phyloP scores from a whole-genome alignment of 2,113 vertebrate genomes.

The Psilopsiagon aymara region DNA sequence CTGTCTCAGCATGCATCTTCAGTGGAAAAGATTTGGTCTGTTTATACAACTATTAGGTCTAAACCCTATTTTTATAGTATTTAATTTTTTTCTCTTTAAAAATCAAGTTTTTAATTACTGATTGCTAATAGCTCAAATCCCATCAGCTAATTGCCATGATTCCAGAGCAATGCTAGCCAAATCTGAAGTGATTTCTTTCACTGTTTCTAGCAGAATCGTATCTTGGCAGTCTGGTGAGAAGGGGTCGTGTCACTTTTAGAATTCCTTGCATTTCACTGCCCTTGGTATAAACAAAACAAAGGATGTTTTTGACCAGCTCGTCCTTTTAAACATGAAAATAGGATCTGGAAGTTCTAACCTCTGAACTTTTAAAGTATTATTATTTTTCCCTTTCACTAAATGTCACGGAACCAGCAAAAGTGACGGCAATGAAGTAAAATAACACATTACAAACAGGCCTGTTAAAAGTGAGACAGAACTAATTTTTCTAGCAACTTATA shows the following conservation, averaged over 20 bases:
- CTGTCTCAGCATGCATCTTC: not conserved
- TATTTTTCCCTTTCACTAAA: constrained; percentile 4
- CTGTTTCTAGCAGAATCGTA: not conserved
- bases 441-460: not conserved
- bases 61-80: not conserved
- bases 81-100: not conserved
- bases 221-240: not conserved
- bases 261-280: not conserved
- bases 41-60: not conserved
- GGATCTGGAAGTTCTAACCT: not conserved
- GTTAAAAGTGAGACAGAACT: not conserved
- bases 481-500: not conserved
- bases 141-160: not conserved
- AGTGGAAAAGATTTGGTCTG: not conserved
- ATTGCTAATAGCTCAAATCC: not conserved
- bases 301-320: not conserved
- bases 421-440: not conserved
- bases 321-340: not conserved
- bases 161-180: not conserved
- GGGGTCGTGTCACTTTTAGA: not conserved
- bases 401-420: not conserved
- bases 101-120: not conserved
- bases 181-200: not conserved
- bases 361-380: not conserved
- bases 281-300: not conserved